Percentiles rank a stretch among this genome's conserved stretches.
Evolutionary conservation across 2,888 invertebrate genomes (phyloP).

Genomic region (Aleiodes testaceus): DNA sequence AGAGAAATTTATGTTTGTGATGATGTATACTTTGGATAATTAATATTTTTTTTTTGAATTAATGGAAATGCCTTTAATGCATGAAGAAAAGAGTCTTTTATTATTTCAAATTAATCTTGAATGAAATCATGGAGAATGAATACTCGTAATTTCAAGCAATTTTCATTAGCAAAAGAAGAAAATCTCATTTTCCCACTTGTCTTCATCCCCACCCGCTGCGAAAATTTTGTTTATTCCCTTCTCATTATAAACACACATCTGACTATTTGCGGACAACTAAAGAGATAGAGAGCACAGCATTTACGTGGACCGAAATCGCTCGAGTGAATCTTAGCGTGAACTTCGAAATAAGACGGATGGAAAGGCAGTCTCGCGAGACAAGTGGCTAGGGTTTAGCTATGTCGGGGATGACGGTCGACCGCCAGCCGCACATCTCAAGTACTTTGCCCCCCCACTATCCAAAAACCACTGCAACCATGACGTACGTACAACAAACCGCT

Average conservation of each 20-base stretch:
- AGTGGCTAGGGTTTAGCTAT: constrained; percentile 6
- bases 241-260: background rate
- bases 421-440: constrained; percentile 41
- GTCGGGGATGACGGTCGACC: constrained; percentile 22
- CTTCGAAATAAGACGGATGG: constrained; percentile 28
- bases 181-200: too few species aligned
- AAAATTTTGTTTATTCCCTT: background rate
- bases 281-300: too few species aligned
- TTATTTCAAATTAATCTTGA: too few species aligned
- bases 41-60: background rate
- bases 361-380: constrained; percentile 20
- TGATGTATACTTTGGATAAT: background rate
- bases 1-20: background rate
- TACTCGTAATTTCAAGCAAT: too few species aligned
- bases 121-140: too few species aligned
- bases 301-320: constrained; percentile 14
- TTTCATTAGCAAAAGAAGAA: too few species aligned
- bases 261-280: constrained; percentile 15
- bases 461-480: constrained; percentile 3
- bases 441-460: constrained; percentile 23
- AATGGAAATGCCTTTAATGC: too few species aligned
- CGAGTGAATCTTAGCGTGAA: constrained; percentile 28
- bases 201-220: too few species aligned
- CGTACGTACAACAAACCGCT: constrained; percentile 4
- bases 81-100: too few species aligned